Evolutionary conservation across 2,797 vertebrate genomes (phyloP).

Genomic region (Percopsis omiscomaycus): DNA sequence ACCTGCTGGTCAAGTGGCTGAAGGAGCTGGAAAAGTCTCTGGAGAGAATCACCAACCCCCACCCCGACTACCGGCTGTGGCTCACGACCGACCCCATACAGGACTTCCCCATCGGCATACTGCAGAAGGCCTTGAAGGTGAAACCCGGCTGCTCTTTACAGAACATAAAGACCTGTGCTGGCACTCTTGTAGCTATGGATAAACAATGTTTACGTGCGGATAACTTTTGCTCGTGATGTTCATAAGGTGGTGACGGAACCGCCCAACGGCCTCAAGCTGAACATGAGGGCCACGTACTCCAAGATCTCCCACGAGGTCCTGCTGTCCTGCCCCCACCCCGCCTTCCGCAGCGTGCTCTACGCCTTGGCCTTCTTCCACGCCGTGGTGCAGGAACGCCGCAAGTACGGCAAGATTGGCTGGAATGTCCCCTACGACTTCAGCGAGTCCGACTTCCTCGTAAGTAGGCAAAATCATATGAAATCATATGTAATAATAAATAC

Average conservation of each 20-base stretch:
- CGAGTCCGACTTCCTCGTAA: slow-evolving; percentile 94
- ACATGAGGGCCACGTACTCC: slow-evolving; percentile 92
- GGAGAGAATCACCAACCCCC: slow-evolving; percentile 86
- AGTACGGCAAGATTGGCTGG: slow-evolving; percentile 97
- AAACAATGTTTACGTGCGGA: not conserved
- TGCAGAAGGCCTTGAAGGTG: slow-evolving; percentile 94
- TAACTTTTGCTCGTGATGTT: slow-evolving; percentile 7
- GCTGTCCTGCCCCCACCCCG: slow-evolving; percentile 82
- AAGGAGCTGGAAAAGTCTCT: slow-evolving; percentile 89
- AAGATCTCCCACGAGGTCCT: slow-evolving; percentile 84
- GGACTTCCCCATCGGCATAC: slow-evolving; percentile 91
- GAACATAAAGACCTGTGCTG: not conserved
- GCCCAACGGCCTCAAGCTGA: slow-evolving; percentile 93
- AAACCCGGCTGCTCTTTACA: slow-evolving; percentile 15
- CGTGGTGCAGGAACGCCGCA: slow-evolving; percentile 94
- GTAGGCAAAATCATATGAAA: not conserved
- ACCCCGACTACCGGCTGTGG: slow-evolving; percentile 92
- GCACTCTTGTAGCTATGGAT: too few relatives aligned
- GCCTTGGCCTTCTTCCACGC: slow-evolving; percentile 95
- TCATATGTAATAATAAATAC: too few relatives aligned
- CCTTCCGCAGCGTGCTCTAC: slow-evolving; percentile 87
- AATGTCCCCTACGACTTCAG: slow-evolving; percentile 95
- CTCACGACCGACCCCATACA: slow-evolving; percentile 91
- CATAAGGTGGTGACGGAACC: slow-evolving; percentile 93
- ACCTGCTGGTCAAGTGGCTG: slow-evolving; percentile 92